phyloP scores from a whole-genome alignment of 2,113 vertebrate species.

The Ammodytes marinus region DNA sequence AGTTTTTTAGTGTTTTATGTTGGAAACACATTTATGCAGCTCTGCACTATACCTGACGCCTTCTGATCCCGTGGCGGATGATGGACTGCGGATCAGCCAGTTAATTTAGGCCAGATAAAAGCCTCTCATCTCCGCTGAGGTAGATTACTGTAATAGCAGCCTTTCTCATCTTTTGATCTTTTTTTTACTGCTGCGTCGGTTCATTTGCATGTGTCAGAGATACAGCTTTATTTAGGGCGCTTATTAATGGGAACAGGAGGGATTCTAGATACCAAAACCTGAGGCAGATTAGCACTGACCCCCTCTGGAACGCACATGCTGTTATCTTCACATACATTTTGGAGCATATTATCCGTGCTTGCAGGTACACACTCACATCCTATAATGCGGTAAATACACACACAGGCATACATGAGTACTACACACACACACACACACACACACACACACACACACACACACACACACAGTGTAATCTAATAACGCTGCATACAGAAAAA shows the following conservation, averaged over 20 bases:
- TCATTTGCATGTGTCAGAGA: conserved; percentile 87
- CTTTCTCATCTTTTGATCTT: conserved; percentile 85
- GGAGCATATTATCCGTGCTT: conserved; percentile 44
- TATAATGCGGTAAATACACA: conserved; percentile 33
- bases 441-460: no score
- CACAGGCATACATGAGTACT: not conserved
- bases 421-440: not conserved
- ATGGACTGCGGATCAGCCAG: conserved; percentile 78
- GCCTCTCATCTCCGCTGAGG: conserved; percentile 77
- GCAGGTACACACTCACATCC: conserved; percentile 41
- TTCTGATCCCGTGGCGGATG: conserved; percentile 74
- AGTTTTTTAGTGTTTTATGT: conserved; percentile 74
- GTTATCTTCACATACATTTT: conserved; percentile 61
- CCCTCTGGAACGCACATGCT: conserved; percentile 60
- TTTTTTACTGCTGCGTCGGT: conserved; percentile 75
- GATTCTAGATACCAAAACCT: conserved; percentile 77
- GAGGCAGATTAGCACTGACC: conserved; percentile 80
- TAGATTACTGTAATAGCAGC: conserved; percentile 83
- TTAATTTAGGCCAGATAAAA: conserved; percentile 84
- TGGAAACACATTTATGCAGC: conserved; percentile 67
- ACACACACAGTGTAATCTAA: conserved; percentile 21
- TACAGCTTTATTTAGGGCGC: conserved; percentile 80
- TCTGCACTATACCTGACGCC: conserved; percentile 73
- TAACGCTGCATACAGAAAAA: not conserved
- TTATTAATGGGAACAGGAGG: conserved; percentile 82